These are phyloP conservation scores for Pammene fasciana DNA, from an alignment of 2,888 invertebrate genomes.

Conservation along the genomic window DNA sequence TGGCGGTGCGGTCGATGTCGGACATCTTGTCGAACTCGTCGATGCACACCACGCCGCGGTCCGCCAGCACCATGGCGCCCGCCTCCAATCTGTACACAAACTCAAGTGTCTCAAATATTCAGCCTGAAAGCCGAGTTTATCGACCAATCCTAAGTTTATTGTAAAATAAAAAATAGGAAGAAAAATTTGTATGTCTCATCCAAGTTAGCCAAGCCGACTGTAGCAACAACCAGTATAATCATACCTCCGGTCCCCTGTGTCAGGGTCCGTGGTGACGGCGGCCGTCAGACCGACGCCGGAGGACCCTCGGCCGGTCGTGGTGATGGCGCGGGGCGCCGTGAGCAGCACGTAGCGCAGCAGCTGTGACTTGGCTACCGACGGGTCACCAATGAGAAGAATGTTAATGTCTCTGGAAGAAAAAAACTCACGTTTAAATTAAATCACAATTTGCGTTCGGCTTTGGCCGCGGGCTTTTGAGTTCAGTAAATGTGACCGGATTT, in stretches of 20 bases:
- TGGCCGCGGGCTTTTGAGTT: too few species aligned
- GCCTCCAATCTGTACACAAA: constrained; percentile 89
- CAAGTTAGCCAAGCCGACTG: too few species aligned
- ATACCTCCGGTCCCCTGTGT: constrained; percentile 90
- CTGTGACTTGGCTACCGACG: constrained; percentile 99
- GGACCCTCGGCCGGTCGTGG: constrained; percentile 98
- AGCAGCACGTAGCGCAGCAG: constrained; percentile 95
- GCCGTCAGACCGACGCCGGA: constrained; percentile 99
- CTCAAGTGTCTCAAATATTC: too few species aligned
- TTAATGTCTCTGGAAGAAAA: constrained; percentile 89
- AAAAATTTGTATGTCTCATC: too few species aligned
- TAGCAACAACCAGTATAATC: too few species aligned
- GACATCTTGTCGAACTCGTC: constrained; percentile 99
- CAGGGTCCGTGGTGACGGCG: constrained; percentile 97
- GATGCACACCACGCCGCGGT: constrained; percentile 97
- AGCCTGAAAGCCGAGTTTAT: background rate
- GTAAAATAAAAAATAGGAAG: too few species aligned
- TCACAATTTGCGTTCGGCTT: too few species aligned
- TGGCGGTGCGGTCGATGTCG: constrained; percentile 99
- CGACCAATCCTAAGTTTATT: too few species aligned
- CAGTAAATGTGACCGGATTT: too few species aligned
- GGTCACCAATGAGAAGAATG: constrained; percentile 97
- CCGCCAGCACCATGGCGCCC: constrained; percentile 99
- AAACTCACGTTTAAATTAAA: too few species aligned
- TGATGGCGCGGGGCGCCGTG: constrained; percentile 97